A percentile compares a stretch with the other conserved stretches of the same genome.
Conservation (phyloP, 1,140 invertebrate species). For the Lethocerus indicus region DNA sequence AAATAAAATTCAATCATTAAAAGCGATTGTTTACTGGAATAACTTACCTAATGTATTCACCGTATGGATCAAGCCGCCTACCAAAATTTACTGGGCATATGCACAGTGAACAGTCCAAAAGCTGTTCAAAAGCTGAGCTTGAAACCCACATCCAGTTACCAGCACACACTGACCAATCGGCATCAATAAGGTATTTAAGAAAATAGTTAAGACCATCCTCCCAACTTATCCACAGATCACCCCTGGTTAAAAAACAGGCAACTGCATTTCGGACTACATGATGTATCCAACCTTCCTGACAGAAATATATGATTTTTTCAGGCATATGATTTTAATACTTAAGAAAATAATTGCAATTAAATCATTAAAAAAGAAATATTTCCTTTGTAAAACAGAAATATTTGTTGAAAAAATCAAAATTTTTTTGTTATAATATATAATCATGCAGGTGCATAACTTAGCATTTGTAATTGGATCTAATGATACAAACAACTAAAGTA, state of each 20-base stretch:
- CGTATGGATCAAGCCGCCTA: constrained; percentile 47
- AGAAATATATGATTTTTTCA: not conserved
- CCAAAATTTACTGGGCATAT: constrained; percentile 49
- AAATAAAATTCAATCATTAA: too few relatives aligned
- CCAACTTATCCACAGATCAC: constrained; percentile 57
- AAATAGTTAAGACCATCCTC: constrained; percentile 45
- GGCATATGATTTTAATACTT: not conserved
- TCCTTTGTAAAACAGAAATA: too few relatives aligned
- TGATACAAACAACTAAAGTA: too few relatives aligned
- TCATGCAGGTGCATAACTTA: too few relatives aligned
- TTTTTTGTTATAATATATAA: too few relatives aligned
- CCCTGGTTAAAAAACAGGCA: constrained; percentile 52
- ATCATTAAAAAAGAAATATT: not conserved
- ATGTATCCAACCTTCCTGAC: constrained; percentile 49
- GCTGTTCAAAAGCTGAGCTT: constrained; percentile 47
- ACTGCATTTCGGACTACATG: constrained; percentile 51
- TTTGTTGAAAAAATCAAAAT: too few relatives aligned
- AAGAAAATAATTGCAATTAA: not conserved
- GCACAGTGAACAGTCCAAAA: constrained; percentile 42
- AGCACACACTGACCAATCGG: constrained; percentile 55
- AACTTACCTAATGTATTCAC: constrained; percentile 42
- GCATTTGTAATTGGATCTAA: too few relatives aligned
- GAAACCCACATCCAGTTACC: constrained; percentile 73
- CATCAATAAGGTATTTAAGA: constrained; percentile 47
- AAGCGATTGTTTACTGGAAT: too few relatives aligned